Conservation (phyloP, 2,113 vertebrate species). For the Dicentrarchus labrax region DNA sequence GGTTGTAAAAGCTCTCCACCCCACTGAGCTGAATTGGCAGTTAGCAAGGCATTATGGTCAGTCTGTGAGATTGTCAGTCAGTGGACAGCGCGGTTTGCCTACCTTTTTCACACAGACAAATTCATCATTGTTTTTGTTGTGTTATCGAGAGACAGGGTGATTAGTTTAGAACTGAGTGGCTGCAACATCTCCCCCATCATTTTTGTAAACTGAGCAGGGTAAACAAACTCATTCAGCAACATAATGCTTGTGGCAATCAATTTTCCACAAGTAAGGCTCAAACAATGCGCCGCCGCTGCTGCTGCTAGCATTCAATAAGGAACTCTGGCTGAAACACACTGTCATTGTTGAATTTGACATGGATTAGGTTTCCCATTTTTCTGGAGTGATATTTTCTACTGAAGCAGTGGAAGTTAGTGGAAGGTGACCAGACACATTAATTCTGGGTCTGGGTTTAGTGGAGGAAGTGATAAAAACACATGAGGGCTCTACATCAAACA, state of each 20-base stretch:
- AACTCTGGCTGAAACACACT: slow-evolving; percentile 50
- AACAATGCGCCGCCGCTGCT: slow-evolving; percentile 62
- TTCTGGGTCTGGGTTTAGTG: not conserved
- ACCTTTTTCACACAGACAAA: slow-evolving; percentile 61
- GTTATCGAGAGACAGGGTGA: slow-evolving; percentile 66
- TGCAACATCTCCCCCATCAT: slow-evolving; percentile 73
- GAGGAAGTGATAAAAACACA: not conserved
- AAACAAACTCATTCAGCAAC: slow-evolving; percentile 81
- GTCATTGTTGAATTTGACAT: slow-evolving; percentile 68
- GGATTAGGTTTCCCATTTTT: slow-evolving; percentile 55
- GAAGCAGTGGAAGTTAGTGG: slow-evolving; percentile 1
- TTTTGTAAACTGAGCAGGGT: slow-evolving; percentile 77
- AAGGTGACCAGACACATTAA: slow-evolving; percentile 25
- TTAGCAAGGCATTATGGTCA: slow-evolving; percentile 43
- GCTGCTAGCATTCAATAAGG: slow-evolving; percentile 60
- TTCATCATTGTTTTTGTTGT: slow-evolving; percentile 62
- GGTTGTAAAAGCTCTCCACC: slow-evolving; percentile 23
- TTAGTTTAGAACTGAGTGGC: slow-evolving; percentile 70
- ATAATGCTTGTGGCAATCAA: slow-evolving; percentile 81
- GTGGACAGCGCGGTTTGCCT: slow-evolving; percentile 13
- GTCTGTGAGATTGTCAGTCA: slow-evolving; percentile 42
- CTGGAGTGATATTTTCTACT: slow-evolving; percentile 26
- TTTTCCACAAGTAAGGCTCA: slow-evolving; percentile 72
- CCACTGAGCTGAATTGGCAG: slow-evolving; percentile 22
- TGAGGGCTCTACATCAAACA: not conserved